Conservation (phyloP, 2,888 invertebrate species). For the Aradus depressus region DNA sequence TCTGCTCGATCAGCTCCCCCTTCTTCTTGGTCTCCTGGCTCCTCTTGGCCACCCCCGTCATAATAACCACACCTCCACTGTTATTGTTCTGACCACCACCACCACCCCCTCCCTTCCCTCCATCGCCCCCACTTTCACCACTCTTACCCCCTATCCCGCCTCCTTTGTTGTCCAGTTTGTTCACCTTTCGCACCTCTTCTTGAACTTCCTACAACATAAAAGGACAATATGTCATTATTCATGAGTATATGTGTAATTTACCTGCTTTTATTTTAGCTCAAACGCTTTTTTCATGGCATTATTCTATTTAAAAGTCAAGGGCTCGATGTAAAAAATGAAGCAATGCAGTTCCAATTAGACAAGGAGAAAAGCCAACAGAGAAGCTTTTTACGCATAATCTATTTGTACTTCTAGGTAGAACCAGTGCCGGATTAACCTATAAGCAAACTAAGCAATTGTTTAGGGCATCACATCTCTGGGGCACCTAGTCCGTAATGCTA, state of each 20-base stretch:
- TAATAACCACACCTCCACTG: slow-evolving; percentile 55
- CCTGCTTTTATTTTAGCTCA: not conserved
- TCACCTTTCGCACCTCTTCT: slow-evolving; percentile 71
- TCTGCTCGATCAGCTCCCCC: slow-evolving; percentile 97
- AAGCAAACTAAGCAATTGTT: too few relatives aligned
- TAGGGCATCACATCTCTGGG: too few relatives aligned
- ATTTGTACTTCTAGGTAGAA: too few relatives aligned
- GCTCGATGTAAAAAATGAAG: too few relatives aligned
- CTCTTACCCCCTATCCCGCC: slow-evolving; percentile 39
- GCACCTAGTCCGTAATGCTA: too few relatives aligned
- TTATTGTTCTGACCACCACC: slow-evolving; percentile 32
- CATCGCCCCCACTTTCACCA: slow-evolving; percentile 32
- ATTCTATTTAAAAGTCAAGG: not conserved
- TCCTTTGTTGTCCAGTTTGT: slow-evolving; percentile 53
- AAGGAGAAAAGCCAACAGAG: too few relatives aligned
- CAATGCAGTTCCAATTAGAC: too few relatives aligned
- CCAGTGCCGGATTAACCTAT: too few relatives aligned
- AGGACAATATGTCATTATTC: not conserved
- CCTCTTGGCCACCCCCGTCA: slow-evolving; percentile 76
- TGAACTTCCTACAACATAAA: slow-evolving; percentile 42
- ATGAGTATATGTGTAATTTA: not conserved
- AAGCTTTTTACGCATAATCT: too few relatives aligned
- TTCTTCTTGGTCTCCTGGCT: slow-evolving; percentile 57
- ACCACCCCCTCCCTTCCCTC: slow-evolving; percentile 34
- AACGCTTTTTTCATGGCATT: not conserved